These are phyloP conservation scores for Panagrolaimus sp. DNA, from an alignment of 1,140 invertebrate genomes.

Conservation along the genomic window DNA sequence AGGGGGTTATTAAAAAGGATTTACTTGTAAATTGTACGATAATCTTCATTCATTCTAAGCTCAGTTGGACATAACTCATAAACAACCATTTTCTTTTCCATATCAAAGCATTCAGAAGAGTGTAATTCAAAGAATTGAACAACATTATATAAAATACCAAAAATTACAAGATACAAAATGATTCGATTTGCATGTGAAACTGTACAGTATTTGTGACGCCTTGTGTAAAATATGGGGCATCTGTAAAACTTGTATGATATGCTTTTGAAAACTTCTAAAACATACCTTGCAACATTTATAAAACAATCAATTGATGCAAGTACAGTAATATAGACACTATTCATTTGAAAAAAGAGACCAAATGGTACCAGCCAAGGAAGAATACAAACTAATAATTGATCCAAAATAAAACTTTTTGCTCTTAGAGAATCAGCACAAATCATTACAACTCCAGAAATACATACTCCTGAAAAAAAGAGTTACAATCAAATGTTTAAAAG, in stretches of 20 bases:
- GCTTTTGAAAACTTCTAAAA: background rate
- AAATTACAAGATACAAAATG: constrained; percentile 17
- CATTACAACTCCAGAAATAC: constrained; percentile 41
- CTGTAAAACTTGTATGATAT: background rate
- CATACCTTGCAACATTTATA: constrained; percentile 27
- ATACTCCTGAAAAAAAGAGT: constrained; percentile 47
- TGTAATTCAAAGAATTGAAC: constrained; percentile 41
- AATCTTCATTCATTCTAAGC: constrained; percentile 35
- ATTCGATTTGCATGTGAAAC: constrained; percentile 20
- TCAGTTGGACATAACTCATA: constrained; percentile 46
- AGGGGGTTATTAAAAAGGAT: background rate
- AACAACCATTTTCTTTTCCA: constrained; percentile 12
- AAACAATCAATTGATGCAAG: constrained; percentile 46
- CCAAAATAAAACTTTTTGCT: constrained; percentile 36
- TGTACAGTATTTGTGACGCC: constrained; percentile 22
- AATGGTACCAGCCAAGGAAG: constrained; percentile 44
- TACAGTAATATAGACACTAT: constrained; percentile 45
- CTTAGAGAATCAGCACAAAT: constrained; percentile 43
- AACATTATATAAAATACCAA: constrained; percentile 35
- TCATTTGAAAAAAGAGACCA: constrained; percentile 46
- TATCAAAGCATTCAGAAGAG: constrained; percentile 36
- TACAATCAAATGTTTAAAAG: no score
- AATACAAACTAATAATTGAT: constrained; percentile 41
- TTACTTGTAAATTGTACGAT: constrained; percentile 44
- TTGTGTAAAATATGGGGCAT: background rate